Percentiles rank a stretch among this genome's conserved stretches.
Evolutionary conservation across 2,797 vertebrate species (phyloP).

Genomic region (Melanotaenia nigrans): DNA sequence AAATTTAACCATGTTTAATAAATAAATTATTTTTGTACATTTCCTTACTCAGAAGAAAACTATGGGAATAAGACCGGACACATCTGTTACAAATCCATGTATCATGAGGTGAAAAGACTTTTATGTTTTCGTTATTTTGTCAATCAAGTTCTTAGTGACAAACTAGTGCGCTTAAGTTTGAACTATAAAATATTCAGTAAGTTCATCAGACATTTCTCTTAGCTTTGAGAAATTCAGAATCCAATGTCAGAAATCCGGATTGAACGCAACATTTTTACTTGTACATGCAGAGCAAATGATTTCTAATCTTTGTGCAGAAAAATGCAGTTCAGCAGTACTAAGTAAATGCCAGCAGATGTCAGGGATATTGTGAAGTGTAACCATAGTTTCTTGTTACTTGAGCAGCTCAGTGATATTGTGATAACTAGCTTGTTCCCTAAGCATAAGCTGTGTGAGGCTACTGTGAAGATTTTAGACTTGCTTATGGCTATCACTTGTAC

Average conservation of each 20-base stretch:
- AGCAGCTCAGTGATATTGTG: constrained; percentile 65
- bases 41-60: neutral
- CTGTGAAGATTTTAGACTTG: constrained; percentile 70
- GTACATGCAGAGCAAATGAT: neutral
- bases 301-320: neutral
- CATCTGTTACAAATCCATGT: neutral
- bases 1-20: neutral
- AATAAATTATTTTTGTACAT: neutral
- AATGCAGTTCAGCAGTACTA: constrained; percentile 21
- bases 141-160: neutral
- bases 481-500: constrained; percentile 72
- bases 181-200: neutral
- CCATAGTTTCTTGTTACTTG: constrained; percentile 67
- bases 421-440: constrained; percentile 56
- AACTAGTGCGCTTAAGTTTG: neutral
- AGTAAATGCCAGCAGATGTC: constrained; percentile 64
- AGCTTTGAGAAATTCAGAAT: neutral
- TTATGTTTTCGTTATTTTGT: neutral
- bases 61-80: neutral
- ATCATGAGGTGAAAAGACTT: neutral
- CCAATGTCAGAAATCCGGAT: neutral
- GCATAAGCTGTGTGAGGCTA: constrained; percentile 60
- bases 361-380: constrained; percentile 66
- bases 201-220: neutral
- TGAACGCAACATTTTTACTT: neutral